phyloP scores from a whole-genome alignment of 2,888 invertebrate genomes.

The Cotesia congregata region DNA sequence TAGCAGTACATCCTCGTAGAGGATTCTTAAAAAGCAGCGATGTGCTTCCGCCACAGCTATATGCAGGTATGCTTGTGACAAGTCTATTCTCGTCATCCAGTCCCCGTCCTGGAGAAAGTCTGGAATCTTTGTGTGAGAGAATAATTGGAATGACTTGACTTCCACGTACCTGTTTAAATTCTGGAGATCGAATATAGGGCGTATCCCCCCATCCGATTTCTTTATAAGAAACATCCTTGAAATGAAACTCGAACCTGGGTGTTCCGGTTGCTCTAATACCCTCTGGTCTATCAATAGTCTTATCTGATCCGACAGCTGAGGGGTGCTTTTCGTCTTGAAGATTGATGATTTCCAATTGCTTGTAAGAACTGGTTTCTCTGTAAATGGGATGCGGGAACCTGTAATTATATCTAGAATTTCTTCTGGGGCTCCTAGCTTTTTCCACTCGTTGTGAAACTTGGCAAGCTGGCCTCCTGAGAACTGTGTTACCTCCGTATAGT shows the following conservation, averaged over 20 bases:
- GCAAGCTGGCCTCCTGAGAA: background rate
- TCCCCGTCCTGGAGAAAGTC: conserved; percentile 47
- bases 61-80: conserved; percentile 43
- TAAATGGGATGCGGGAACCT: no score
- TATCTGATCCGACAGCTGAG: no score
- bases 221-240: no score
- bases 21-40: conserved; percentile 46
- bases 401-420: background rate
- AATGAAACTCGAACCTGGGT: no score
- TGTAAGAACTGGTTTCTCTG: no score
- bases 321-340: no score
- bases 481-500: background rate
- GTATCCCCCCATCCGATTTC: background rate
- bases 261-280: no score
- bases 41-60: conserved; percentile 46
- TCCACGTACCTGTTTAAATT: conserved; percentile 25
- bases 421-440: background rate
- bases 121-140: conserved; percentile 22
- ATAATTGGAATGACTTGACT: background rate
- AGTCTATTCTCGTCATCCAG: conserved; percentile 50
- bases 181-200: conserved; percentile 67
- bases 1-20: conserved; percentile 46
- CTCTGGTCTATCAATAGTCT: no score
- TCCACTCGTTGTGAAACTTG: background rate
- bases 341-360: no score